These are phyloP conservation scores for Molossus molossus DNA, from an alignment of 2,797 vertebrate species.

Conservation along the genomic window DNA sequence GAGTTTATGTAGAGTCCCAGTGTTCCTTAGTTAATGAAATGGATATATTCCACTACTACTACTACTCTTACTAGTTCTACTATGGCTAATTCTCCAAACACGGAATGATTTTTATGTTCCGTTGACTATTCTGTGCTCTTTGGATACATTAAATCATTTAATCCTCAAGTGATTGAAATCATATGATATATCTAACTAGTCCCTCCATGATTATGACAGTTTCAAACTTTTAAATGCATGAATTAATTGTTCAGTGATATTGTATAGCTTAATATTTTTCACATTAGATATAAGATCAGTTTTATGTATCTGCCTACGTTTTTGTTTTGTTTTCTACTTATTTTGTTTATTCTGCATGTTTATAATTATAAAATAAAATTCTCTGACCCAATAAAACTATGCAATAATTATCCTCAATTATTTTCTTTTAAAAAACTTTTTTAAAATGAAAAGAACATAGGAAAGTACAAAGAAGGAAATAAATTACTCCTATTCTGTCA, in stretches of 20 bases:
- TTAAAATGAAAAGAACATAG: slow-evolving; percentile 47
- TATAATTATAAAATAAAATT: slow-evolving; percentile 30
- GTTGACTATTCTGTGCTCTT: background rate
- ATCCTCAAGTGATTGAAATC: background rate
- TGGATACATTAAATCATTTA: background rate
- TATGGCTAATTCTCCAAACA: background rate
- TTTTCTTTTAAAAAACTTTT: background rate
- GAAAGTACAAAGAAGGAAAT: background rate
- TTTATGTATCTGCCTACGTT: background rate
- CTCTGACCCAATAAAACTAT: background rate
- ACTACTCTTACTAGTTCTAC: background rate
- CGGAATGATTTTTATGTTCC: background rate
- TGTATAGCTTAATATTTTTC: slow-evolving; percentile 29
- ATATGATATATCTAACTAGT: background rate
- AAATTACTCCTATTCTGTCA: background rate
- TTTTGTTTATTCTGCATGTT: slow-evolving; percentile 43
- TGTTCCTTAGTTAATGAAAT: slow-evolving; percentile 28
- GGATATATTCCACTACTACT: background rate
- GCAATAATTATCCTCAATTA: background rate
- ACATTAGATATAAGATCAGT: background rate
- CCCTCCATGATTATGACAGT: background rate
- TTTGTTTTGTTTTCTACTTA: background rate
- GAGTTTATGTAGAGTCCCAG: background rate
- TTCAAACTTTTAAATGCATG: slow-evolving; percentile 12
- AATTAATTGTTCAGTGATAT: background rate